phyloP scores from a whole-genome alignment of 1,140 invertebrate genomes.

The Leptonema lineaticorne region DNA sequence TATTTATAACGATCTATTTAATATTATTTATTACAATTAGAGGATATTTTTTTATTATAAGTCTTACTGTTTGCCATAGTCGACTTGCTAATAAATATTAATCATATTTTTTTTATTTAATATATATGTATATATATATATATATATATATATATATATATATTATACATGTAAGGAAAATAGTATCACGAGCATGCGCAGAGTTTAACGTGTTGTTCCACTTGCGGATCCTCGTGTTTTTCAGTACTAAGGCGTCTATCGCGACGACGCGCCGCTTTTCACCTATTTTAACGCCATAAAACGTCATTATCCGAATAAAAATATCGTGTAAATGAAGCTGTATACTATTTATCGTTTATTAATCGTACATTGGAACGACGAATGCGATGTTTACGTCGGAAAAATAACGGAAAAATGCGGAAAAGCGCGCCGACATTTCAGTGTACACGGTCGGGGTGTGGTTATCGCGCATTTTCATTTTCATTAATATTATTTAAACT shows the following conservation, averaged over 20 bases:
- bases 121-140: too few relatives aligned
- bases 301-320: background rate
- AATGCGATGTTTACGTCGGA: background rate
- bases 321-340: background rate
- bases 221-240: conserved; percentile 23
- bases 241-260: conserved; percentile 20
- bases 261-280: conserved; percentile 8
- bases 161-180: too few relatives aligned
- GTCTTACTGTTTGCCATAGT: too few relatives aligned
- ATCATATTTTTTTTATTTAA: too few relatives aligned
- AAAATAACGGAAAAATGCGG: background rate
- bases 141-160: too few relatives aligned
- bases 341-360: background rate
- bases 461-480: background rate
- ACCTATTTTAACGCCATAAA: background rate
- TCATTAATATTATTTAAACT: background rate
- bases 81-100: too few relatives aligned
- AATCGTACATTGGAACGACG: background rate
- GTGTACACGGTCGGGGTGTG: background rate
- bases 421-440: background rate
- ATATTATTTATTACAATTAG: too few relatives aligned
- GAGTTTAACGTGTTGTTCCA: background rate
- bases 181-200: conserved; percentile 11
- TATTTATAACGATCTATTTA: too few relatives aligned
- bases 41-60: too few relatives aligned